A percentile compares a stretch with the other conserved stretches of the same genome.
These are phyloP conservation scores for Lophotriccus pileatus DNA, from an alignment of 2,797 vertebrate species.

Conservation along the genomic window DNA sequence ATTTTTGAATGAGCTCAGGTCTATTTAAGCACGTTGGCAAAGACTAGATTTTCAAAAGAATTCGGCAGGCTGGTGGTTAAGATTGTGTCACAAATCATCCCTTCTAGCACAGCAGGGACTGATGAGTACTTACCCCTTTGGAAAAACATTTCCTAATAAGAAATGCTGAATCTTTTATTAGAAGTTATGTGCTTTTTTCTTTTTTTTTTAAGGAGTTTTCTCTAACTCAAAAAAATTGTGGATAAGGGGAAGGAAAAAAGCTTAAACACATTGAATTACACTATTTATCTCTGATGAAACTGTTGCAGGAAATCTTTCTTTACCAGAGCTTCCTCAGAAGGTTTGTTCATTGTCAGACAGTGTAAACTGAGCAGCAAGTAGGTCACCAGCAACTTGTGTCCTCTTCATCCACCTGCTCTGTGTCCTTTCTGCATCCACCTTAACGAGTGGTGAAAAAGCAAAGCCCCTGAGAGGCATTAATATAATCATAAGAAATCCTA, in stretches of 20 bases:
- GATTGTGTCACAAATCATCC: not conserved
- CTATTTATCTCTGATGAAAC: not conserved
- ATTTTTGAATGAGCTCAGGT: not conserved
- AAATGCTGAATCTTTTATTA: not conserved
- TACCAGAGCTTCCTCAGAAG: not conserved
- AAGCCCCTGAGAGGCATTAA: not conserved
- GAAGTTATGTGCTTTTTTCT: not conserved
- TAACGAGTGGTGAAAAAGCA: not conserved
- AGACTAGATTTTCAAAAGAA: not conserved
- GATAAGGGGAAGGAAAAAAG: not conserved
- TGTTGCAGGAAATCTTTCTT: not conserved
- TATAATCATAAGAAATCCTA: not conserved
- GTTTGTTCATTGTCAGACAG: not conserved
- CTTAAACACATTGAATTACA: not conserved
- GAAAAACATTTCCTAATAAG: not conserved
- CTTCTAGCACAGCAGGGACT: not conserved
- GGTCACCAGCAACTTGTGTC: not conserved
- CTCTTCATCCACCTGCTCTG: not conserved
- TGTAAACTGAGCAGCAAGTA: not conserved
- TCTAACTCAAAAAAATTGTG: not conserved
- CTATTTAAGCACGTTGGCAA: not conserved
- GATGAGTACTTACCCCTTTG: not conserved
- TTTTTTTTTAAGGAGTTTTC: not conserved
- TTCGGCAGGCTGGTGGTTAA: not conserved
- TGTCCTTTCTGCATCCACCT: not conserved